Conservation (phyloP, 2,888 invertebrate genomes). For the Latheticus oryzae region DNA sequence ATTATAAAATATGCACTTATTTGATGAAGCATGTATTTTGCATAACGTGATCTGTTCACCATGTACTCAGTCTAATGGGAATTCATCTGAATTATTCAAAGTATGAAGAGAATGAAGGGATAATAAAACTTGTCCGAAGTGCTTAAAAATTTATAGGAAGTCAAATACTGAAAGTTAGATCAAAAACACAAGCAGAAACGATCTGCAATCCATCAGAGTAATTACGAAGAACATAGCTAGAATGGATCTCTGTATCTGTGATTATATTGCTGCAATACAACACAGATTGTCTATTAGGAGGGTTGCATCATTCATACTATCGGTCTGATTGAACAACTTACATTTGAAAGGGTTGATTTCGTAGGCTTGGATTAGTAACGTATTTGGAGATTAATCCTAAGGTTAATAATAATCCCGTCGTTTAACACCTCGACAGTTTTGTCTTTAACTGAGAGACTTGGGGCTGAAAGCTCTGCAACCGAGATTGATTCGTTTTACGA, state of each 20-base stretch:
- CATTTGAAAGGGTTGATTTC: conserved; percentile 29
- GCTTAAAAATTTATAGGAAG: conserved; percentile 14
- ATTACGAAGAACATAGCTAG: no score
- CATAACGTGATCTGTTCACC: conserved; percentile 22
- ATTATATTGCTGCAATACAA: conserved; percentile 10
- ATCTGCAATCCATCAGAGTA: no score
- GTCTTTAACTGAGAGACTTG: conserved; percentile 11
- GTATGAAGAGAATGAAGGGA: conserved; percentile 20
- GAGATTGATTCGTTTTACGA: conserved; percentile 26
- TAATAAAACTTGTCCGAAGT: conserved; percentile 20
- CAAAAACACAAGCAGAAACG: no score
- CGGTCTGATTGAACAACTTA: conserved; percentile 18
- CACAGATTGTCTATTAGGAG: conserved; percentile 8
- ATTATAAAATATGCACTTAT: conserved; percentile 23
- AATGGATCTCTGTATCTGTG: no score
- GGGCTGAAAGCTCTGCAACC: conserved; percentile 1
- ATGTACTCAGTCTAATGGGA: conserved; percentile 21
- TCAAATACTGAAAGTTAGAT: conserved; percentile 1
- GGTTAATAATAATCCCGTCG: conserved; percentile 50
- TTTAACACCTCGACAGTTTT: conserved; percentile 47
- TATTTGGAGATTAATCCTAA: conserved; percentile 50
- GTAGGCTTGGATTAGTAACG: conserved; percentile 45
- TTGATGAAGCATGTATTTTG: conserved; percentile 24
- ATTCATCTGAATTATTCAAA: conserved; percentile 24
- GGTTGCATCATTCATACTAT: conserved; percentile 25